Conservation (phyloP, 2,797 vertebrate genomes). For the Intellagama lesueurii region DNA sequence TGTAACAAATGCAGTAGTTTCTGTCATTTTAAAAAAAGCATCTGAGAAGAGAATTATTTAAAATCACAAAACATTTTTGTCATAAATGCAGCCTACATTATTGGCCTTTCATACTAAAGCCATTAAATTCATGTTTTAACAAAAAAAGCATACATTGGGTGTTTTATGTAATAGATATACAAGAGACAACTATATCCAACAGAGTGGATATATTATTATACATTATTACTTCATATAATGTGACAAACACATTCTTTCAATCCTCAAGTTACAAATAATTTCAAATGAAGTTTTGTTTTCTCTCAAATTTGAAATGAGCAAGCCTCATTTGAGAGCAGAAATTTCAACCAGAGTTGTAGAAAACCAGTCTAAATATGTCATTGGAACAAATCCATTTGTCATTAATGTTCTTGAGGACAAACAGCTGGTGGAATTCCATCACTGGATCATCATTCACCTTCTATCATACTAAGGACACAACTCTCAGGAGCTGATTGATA, state of each 20-base stretch:
- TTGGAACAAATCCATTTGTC: slow-evolving; percentile 82
- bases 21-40: neutral
- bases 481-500: slow-evolving; percentile 80
- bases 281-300: neutral
- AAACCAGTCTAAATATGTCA: slow-evolving; percentile 82
- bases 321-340: neutral
- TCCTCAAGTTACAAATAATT: neutral
- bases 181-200: neutral
- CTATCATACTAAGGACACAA: slow-evolving; percentile 82
- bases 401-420: slow-evolving; percentile 80
- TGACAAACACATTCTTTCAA: neutral
- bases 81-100: slow-evolving; percentile 10
- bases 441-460: slow-evolving; percentile 82
- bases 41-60: neutral
- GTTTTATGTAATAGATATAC: neutral
- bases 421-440: slow-evolving; percentile 85
- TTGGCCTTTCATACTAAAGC: neutral
- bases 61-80: neutral
- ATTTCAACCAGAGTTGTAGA: slow-evolving; percentile 77
- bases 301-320: neutral
- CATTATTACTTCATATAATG: neutral
- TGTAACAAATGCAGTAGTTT: neutral
- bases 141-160: neutral
- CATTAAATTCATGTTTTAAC: neutral
- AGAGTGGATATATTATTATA: neutral